A percentile compares a stretch with the other conserved stretches of the same genome.
Evolutionary conservation across 2,888 invertebrate species (phyloP).

Genomic region (Drosophila hawaiiensis): DNA sequence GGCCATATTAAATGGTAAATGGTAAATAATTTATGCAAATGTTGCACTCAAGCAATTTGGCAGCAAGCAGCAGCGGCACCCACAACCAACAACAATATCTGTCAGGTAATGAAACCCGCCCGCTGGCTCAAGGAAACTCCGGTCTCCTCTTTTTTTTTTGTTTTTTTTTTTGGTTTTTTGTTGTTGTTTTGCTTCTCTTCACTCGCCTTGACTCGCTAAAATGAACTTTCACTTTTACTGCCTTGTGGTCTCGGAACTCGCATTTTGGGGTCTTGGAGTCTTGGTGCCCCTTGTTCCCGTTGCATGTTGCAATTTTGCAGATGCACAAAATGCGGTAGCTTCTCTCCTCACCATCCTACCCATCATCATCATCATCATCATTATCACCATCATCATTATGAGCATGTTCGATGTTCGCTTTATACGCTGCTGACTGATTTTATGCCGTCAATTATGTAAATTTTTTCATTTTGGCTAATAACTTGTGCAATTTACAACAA

Average conservation of each 20-base stretch:
- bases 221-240: constrained; percentile 80
- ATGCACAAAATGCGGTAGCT: constrained; percentile 15
- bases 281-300: constrained; percentile 41
- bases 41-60: constrained; percentile 72
- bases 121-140: constrained; percentile 75
- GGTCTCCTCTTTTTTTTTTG: constrained; percentile 38
- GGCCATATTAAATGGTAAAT: constrained; percentile 77
- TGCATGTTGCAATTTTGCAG: constrained; percentile 53
- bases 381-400: constrained; percentile 3
- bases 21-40: constrained; percentile 79
- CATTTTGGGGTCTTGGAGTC: constrained; percentile 7
- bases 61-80: constrained; percentile 56
- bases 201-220: constrained; percentile 75
- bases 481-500: constrained; percentile 72
- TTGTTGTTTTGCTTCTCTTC: constrained; percentile 12
- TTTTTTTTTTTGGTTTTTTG: constrained; percentile 3
- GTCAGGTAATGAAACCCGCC: constrained; percentile 74
- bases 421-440: constrained; percentile 46
- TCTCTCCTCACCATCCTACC: constrained; percentile 2
- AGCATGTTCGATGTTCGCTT: constrained; percentile 3
- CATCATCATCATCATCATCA: constrained; percentile 7
- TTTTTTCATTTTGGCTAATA: constrained; percentile 66
- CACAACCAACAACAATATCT: constrained; percentile 46
- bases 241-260: constrained; percentile 30
- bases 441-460: constrained; percentile 81